phyloP scores from a whole-genome alignment of 2,797 vertebrate species.

The Anas bernieri region DNA sequence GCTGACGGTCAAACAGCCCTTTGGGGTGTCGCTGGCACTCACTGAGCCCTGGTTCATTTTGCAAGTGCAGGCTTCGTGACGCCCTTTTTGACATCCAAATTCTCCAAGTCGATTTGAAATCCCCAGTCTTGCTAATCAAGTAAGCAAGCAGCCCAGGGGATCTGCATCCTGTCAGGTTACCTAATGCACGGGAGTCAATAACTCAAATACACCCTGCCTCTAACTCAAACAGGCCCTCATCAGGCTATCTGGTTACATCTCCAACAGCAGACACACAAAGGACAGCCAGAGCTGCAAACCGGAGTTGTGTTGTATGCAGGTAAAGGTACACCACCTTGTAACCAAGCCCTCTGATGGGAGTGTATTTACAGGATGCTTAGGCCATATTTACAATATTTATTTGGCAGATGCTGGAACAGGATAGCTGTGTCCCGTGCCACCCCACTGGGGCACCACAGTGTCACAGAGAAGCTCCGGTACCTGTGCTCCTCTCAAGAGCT shows the following conservation, averaged over 20 bases:
- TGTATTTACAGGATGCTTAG: not conserved
- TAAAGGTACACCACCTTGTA: not conserved
- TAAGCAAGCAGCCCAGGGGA: rapidly evolving
- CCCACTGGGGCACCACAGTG: rapidly evolving
- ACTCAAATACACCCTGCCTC: not conserved
- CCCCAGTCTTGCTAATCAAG: not conserved
- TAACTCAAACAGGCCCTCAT: not conserved
- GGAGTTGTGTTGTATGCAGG: not conserved
- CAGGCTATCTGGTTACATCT: not conserved
- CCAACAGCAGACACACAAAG: not conserved
- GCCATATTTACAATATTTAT: not conserved
- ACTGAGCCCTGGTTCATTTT: rapidly evolving
- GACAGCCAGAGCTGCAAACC: not conserved
- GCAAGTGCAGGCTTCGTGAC: not conserved
- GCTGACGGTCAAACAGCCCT: not conserved
- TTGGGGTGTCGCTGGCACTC: not conserved
- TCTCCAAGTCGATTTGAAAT: not conserved
- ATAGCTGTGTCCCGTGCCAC: not conserved
- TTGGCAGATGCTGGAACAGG: not conserved
- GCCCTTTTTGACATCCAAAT: not conserved
- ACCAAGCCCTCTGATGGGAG: not conserved
- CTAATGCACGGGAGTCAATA: rapidly evolving
- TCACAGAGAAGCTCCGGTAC: not conserved
- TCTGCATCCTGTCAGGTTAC: not conserved
- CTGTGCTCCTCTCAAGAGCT: not conserved